These are phyloP conservation scores for Tiaroga cobitis DNA, from an alignment of 2,797 vertebrate species.

Conservation along the genomic window DNA sequence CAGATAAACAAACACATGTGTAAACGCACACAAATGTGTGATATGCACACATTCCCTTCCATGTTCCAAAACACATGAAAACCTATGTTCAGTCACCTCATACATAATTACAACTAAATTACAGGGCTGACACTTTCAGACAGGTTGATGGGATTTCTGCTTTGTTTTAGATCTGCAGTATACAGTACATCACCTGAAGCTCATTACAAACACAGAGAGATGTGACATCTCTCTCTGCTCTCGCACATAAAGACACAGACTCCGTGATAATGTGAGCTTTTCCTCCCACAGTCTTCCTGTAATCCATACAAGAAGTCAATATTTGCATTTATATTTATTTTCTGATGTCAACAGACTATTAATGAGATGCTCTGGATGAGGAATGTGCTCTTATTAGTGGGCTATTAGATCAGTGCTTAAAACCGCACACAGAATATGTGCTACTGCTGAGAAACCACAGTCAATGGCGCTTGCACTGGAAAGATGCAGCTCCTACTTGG, in stretches of 20 bases:
- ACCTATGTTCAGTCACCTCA: not conserved
- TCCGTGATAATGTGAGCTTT: not conserved
- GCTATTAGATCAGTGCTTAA: conserved; percentile 35
- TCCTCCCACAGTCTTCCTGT: conserved; percentile 16
- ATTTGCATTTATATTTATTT: conserved; percentile 48
- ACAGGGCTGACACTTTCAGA: conserved; percentile 55
- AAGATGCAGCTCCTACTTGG: conserved; percentile 10
- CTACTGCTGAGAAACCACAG: conserved; percentile 33
- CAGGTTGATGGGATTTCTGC: conserved; percentile 63
- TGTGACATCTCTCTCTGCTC: conserved; percentile 46
- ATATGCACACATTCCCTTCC: not conserved
- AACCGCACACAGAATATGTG: conserved; percentile 14
- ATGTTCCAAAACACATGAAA: not conserved
- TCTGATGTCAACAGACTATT: conserved; percentile 39
- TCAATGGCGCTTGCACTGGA: not conserved
- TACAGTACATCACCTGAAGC: conserved; percentile 52
- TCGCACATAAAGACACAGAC: conserved; percentile 40
- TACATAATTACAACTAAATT: conserved; percentile 59
- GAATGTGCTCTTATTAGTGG: conserved; percentile 36
- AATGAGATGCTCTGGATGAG: conserved; percentile 30
- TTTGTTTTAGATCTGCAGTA: conserved; percentile 55
- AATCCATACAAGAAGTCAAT: conserved; percentile 37
- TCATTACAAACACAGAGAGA: conserved; percentile 57
- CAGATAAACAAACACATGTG: conserved; percentile 14
- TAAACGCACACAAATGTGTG: not conserved